These are phyloP conservation scores for Trogon surrucura DNA, from an alignment of 2,113 vertebrate genomes.

Conservation along the genomic window DNA sequence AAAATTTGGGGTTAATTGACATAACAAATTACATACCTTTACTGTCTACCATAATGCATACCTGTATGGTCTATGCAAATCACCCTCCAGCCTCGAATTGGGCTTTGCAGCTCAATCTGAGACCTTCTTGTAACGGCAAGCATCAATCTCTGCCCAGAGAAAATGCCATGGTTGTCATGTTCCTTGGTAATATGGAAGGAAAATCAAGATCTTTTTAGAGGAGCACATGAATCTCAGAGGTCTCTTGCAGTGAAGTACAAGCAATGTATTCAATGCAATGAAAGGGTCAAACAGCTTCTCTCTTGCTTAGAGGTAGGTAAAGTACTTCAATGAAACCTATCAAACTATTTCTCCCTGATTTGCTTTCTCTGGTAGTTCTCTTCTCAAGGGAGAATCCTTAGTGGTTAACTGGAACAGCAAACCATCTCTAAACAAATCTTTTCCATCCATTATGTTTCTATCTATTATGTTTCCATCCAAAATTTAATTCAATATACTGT, in stretches of 20 bases:
- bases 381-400: not conserved
- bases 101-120: not conserved
- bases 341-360: not conserved
- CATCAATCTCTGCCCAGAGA: not conserved
- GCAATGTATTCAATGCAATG: no score
- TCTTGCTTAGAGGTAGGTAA: not conserved
- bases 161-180: not conserved
- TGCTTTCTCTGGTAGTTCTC: not conserved
- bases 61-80: not conserved
- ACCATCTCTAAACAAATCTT: not conserved
- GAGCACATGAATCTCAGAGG: not conserved
- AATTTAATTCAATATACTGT: not conserved
- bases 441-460: not conserved
- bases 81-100: not conserved
- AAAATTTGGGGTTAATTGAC: not conserved
- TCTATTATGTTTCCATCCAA: not conserved
- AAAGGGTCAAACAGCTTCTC: not conserved
- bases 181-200: not conserved
- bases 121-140: not conserved
- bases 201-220: not conserved
- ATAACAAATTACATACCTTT: not conserved
- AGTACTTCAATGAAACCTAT: not conserved
- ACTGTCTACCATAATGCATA: not conserved
- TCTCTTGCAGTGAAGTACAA: not conserved
- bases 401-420: not conserved